These are phyloP conservation scores for Nymphalis urticae DNA, from an alignment of 2,888 invertebrate genomes.

Conservation along the genomic window DNA sequence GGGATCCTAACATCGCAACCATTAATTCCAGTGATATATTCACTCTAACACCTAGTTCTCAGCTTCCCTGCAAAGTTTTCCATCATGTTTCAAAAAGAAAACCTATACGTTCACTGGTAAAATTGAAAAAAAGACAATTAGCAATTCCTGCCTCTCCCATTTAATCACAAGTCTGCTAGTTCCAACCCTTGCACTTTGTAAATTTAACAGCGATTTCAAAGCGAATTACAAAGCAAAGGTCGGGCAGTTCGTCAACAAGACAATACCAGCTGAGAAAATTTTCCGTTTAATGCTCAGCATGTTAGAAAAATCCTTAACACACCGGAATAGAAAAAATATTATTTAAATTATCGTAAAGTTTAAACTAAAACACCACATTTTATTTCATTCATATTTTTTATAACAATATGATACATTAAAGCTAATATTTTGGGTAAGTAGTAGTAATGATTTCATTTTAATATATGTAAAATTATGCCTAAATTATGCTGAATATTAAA, in stretches of 20 bases:
- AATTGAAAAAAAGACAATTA: constrained; percentile 57
- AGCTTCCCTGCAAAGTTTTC: constrained; percentile 81
- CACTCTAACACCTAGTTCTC: constrained; percentile 78
- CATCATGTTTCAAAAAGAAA: constrained; percentile 75
- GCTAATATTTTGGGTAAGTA: constrained; percentile 73
- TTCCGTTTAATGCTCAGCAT: constrained; percentile 82
- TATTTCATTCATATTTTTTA: constrained; percentile 48
- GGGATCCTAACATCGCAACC: constrained; percentile 80
- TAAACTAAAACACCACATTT: constrained; percentile 57
- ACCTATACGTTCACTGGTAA: constrained; percentile 68
- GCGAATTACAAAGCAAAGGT: constrained; percentile 78
- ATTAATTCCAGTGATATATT: constrained; percentile 74
- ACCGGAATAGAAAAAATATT: constrained; percentile 54
- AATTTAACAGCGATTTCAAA: constrained; percentile 53
- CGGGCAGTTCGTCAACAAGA: constrained; percentile 79
- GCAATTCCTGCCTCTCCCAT: constrained; percentile 61
- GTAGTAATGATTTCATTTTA: constrained; percentile 58
- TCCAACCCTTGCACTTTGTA: constrained; percentile 74
- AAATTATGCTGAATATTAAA: constrained; percentile 82
- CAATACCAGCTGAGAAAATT: constrained; percentile 76
- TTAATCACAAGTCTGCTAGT: constrained; percentile 50
- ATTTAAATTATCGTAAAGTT: constrained; percentile 49
- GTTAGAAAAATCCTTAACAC: constrained; percentile 67
- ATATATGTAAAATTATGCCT: constrained; percentile 78
- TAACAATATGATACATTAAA: constrained; percentile 74